These are phyloP conservation scores for Lasioglossum malachurum DNA, from an alignment of 2,888 invertebrate species.

Conservation along the genomic window DNA sequence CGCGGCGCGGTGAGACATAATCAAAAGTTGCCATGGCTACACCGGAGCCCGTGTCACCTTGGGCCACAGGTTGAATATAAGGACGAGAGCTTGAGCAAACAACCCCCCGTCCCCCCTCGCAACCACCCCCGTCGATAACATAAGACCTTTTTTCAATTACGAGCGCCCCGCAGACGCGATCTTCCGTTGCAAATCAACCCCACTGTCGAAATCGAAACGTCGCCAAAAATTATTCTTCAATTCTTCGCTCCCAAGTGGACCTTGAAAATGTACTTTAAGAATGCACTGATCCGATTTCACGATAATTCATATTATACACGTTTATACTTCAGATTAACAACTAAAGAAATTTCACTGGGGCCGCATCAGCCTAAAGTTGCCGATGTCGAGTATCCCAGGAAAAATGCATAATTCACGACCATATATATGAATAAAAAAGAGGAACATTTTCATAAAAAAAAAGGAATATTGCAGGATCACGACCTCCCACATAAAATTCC, in stretches of 20 bases:
- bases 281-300: neutral
- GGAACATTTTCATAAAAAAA: neutral
- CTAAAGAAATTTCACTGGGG: too few relatives aligned
- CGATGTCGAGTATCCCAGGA: too few relatives aligned
- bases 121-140: conserved; percentile 40
- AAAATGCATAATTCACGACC: too few relatives aligned
- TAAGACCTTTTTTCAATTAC: conserved; percentile 66
- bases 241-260: neutral
- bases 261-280: neutral
- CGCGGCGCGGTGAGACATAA: conserved; percentile 74
- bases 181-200: neutral
- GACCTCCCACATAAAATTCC: neutral
- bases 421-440: neutral
- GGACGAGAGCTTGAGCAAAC: conserved; percentile 40
- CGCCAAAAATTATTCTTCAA: neutral
- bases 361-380: too few relatives aligned
- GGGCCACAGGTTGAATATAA: conserved; percentile 60
- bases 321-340: too few relatives aligned
- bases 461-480: neutral
- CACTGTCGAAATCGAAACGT: neutral
- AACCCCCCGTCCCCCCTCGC: conserved; percentile 1
- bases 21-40: conserved; percentile 83
- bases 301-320: neutral
- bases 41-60: conserved; percentile 45
- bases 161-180: conserved; percentile 10